Base-by-base conservation (phyloP, 2,888 invertebrate species). In the Caenorhabditis uteleia region DNA sequence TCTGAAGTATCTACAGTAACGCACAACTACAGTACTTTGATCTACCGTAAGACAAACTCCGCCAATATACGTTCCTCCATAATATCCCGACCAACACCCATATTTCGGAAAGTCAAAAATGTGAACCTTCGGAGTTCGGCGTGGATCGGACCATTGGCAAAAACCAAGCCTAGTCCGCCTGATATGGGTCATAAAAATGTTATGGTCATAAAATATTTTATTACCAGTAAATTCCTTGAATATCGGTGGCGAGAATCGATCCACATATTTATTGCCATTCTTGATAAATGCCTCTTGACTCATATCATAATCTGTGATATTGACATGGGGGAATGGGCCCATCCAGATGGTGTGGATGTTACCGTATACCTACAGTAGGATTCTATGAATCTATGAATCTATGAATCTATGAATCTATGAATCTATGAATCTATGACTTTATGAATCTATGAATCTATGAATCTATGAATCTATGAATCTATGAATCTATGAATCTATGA, bases 51-150 rank as follows among this genome's bases (percentile, higher is more conserved):
- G n/a, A n/a, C 36, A 31, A 65, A 40, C 36, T 68, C 68, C 20
- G 57, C 51, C 47, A 69, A 42, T 14, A 69, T 58, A 26, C 39
- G 48, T 14, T 46, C 38, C 43, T 68, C 68, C 64, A 68, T 68
- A n/a, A 56, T 2, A 45, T 60, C 64, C 26, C 48, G 60, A 2
- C 69, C 69, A 8, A 69, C 49, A 8, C 68, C 68, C 47, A 68
- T 59, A 42, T 68, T 65, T 34, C 68, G 29, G 18, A 68, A 53
- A 12, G 55, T 55, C 2, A 50, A 54, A 10, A 68, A 57, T 4
- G 60, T 25, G 38, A 68, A 68, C 14, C 65, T 43, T 23, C 65
- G 45, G 36, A 60, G 56, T 23, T 53, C 54, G n/a, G 60, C 56
- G 65, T 65, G 65, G 12, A 51, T 27, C 1, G 47, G 49, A 23